These are phyloP conservation scores for Crotophaga sulcirostris DNA, from an alignment of 2,113 vertebrate genomes.

Conservation along the genomic window DNA sequence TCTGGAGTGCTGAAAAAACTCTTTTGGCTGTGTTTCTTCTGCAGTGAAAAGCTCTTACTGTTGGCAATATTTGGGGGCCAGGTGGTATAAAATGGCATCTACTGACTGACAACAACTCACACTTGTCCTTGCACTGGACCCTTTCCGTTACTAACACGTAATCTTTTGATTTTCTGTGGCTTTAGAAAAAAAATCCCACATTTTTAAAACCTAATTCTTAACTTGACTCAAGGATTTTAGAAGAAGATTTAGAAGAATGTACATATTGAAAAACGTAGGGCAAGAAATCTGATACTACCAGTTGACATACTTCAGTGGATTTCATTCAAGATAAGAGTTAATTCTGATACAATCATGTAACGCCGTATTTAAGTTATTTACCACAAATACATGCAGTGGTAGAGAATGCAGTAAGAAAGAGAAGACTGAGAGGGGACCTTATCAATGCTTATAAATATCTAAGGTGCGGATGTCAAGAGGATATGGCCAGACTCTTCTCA, in stretches of 20 bases:
- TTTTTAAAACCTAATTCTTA: not conserved
- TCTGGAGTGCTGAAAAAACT: not conserved
- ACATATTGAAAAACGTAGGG: not conserved
- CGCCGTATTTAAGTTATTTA: not conserved
- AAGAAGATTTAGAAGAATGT: not conserved
- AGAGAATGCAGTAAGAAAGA: not conserved
- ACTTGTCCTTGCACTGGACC: not conserved
- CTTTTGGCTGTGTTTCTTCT: not conserved
- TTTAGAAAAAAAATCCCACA: not conserved
- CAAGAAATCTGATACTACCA: not conserved
- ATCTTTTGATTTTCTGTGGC: not conserved
- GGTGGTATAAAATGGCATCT: not conserved
- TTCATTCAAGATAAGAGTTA: not conserved
- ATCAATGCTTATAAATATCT: too few relatives aligned
- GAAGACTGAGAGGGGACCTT: too few relatives aligned
- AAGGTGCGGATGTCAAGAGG: too few relatives aligned
- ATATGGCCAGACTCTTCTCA: too few relatives aligned
- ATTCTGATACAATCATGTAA: not conserved
- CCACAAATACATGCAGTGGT: not conserved
- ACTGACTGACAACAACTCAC: not conserved
- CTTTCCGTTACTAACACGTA: not conserved
- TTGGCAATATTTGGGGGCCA: not conserved
- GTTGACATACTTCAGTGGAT: not conserved
- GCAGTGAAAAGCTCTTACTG: not conserved
- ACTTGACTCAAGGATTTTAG: not conserved